Evolutionary conservation across 2,797 vertebrate species (phyloP).

Genomic region (Karalla daura): DNA sequence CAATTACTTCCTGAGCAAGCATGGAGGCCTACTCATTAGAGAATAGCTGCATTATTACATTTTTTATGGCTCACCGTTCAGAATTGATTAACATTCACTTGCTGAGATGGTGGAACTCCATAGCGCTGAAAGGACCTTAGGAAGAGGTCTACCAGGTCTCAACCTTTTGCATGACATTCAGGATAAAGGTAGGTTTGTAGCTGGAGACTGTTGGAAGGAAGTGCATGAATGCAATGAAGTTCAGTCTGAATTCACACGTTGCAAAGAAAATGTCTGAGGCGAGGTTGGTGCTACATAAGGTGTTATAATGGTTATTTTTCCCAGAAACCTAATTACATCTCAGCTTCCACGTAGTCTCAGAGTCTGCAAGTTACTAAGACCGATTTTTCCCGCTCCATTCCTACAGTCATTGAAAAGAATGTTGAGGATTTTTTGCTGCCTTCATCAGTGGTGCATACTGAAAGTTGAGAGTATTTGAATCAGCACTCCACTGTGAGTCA

Average conservation of each 20-base stretch:
- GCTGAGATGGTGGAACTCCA: constrained; percentile 32
- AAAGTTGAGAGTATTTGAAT: constrained; percentile 78
- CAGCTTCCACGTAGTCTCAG: constrained; percentile 73
- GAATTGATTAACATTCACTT: constrained; percentile 77
- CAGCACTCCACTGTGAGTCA: constrained; percentile 75
- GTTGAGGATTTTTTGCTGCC: constrained; percentile 34
- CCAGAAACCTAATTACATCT: constrained; percentile 81
- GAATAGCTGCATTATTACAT: constrained; percentile 74
- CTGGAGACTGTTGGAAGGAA: constrained; percentile 45
- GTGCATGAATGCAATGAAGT: constrained; percentile 73
- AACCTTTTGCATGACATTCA: constrained; percentile 69
- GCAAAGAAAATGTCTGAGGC: constrained; percentile 69
- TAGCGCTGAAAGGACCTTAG: constrained; percentile 42
- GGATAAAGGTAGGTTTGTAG: constrained; percentile 28
- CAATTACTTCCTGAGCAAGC: constrained; percentile 65
- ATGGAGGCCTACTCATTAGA: constrained; percentile 76
- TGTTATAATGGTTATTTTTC: constrained; percentile 79
- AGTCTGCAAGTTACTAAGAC: constrained; percentile 62
- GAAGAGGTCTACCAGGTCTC: constrained; percentile 26
- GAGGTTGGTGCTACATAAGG: constrained; percentile 57
- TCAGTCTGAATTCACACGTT: constrained; percentile 81
- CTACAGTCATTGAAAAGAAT: constrained; percentile 37
- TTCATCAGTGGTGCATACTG: constrained; percentile 12
- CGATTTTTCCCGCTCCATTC: constrained; percentile 57
- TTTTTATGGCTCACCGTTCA: constrained; percentile 72